These are phyloP conservation scores for Drosophila elegans DNA, from an alignment of 1,140 invertebrate genomes.

Conservation along the genomic window DNA sequence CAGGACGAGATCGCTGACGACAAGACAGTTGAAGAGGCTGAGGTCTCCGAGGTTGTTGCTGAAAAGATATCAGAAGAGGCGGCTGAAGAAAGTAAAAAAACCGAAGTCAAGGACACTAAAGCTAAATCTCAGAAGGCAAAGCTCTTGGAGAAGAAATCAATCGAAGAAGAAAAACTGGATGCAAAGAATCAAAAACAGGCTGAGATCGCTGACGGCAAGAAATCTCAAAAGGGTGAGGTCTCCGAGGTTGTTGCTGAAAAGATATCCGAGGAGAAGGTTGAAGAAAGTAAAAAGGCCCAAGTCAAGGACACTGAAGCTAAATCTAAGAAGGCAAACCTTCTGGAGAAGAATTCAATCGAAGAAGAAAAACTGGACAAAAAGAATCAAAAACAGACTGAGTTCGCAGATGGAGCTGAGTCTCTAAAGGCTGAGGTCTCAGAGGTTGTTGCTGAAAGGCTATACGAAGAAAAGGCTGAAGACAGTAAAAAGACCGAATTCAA, in stretches of 20 bases:
- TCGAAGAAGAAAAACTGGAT: constrained; percentile 6
- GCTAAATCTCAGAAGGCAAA: constrained; percentile 50
- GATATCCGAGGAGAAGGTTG: background rate
- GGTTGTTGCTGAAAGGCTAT: background rate
- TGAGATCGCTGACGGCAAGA: background rate
- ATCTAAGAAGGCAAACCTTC: background rate
- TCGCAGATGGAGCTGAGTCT: background rate
- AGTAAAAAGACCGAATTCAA: background rate
- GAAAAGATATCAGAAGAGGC: constrained; percentile 15
- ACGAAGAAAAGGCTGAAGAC: constrained; percentile 7
- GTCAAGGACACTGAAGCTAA: constrained; percentile 16
- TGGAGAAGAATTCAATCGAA: constrained; percentile 23
- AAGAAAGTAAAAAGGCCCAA: constrained; percentile 38
- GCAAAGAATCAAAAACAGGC: constrained; percentile 22
- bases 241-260: constrained; percentile 3
- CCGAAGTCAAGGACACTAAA: background rate
- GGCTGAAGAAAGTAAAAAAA: background rate
- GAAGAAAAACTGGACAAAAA: constrained; percentile 2
- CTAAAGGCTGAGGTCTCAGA: background rate
- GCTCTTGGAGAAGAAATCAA: constrained; percentile 15
- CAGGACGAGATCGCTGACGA: constrained; percentile 1
- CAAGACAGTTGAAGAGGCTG: background rate
- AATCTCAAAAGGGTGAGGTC: background rate
- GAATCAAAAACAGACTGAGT: constrained; percentile 4
- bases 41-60: constrained; percentile 10